Evolutionary conservation across 2,888 invertebrate genomes (phyloP), one percentile per base, ranked within the genome.

Genomic region (Trileptium ribeirensis): DNA sequence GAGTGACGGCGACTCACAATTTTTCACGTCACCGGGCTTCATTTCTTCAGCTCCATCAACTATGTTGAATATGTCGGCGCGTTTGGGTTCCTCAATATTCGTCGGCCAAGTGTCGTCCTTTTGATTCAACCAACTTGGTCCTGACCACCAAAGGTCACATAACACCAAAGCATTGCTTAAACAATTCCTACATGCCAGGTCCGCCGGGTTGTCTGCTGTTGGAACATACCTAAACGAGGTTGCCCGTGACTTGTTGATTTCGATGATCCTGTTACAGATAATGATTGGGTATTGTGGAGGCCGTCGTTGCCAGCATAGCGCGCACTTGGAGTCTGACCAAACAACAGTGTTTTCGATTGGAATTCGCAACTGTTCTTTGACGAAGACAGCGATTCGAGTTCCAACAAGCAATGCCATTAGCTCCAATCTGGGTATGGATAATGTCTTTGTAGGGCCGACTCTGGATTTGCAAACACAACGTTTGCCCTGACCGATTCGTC

Each of bases 151-250:
- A n/a, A n/a, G n/a, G n/a, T n/a, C n/a, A n/a, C n/a, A n/a, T n/a
- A n/a, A n/a, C n/a, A n/a, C n/a, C n/a, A n/a, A n/a, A n/a, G n/a
- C n/a, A n/a, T n/a, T n/a, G n/a, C n/a, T n/a, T n/a, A n/a, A n/a
- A n/a, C n/a, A n/a, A n/a, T n/a, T n/a, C n/a, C n/a, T n/a, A n/a
- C n/a, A n/a, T n/a, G 77, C n/a, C 77, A 75, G n/a, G 36, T 75
- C 87, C 1, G 86, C 87, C 0, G 87, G 86, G 81, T 87, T 87
- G 0, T 84, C 81, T 33, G 82, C 70, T 19, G 77, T 38, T 38
- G 77, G 77, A 37, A 75, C 77, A 75, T 75, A 70, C 36, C 77
- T 33, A 36, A 75, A 75, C n/a, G 36, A 2, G n/a, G 36, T 15
- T 24, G 24, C 38, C 3, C 8, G 3, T 29, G 24, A 8, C 33